Evolutionary conservation across 2,888 invertebrate species (phyloP), one percentile per base, ranked within the genome.

Genomic region (Psococerastis gibbosa): DNA sequence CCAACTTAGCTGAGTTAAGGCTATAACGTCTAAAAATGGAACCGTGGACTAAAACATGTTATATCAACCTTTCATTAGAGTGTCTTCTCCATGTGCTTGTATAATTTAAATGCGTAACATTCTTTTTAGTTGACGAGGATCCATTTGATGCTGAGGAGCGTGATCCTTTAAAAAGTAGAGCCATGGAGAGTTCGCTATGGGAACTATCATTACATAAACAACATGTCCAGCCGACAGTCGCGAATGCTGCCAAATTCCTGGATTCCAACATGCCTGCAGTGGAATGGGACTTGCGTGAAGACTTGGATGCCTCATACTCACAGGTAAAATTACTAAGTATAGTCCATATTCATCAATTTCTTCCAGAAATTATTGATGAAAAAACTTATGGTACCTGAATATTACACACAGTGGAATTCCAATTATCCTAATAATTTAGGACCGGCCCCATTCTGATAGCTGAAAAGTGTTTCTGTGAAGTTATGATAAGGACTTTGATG

Each of bases 151-250:
- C 78, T 69, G 75, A 80, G 47, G 88, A 91, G 64, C 61, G 72
- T 3, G 79, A 85, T 58, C 85, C 88, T 1, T 59, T 69, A 2
- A 73, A 78, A 54, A 78, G 85, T 6, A 73, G 75, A 51, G 97
- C 95, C 1, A 65, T 87, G 3, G 75, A 82, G 48, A 91, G 92
- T 56, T 87, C 84, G 41, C 68, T 97, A 44, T 97, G 95, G 95
- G 95, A 97, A 67, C 69, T 91, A 47, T 70, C 75, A 52, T 74
- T 80, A 9, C 65, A 92, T 49, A 78, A 82, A 56, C 66, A 69
- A 49, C 85, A 87, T 57, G 69, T 71, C 9, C 56, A 78, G 51
- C 82, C 87, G 3, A 69, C 69, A 47, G 75, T 88, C 6, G 70
- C 78, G 15, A 68, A 68, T 38, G 76, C 79, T 1, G 85, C 88